phyloP scores from a whole-genome alignment of 2,797 vertebrate genomes.

The Poecile montanus region DNA sequence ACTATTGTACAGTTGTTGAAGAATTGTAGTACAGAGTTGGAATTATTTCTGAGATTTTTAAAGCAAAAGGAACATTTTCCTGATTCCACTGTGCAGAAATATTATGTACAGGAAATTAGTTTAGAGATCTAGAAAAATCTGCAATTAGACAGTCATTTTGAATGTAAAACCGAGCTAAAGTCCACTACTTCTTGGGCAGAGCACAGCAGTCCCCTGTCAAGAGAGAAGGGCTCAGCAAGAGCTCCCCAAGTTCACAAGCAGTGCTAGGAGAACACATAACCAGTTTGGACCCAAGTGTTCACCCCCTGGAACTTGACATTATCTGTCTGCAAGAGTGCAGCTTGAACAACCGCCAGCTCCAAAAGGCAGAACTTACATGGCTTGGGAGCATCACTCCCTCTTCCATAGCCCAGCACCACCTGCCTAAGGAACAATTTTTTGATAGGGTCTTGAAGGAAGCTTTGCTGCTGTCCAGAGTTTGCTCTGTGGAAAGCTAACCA shows the following conservation, averaged over 20 bases:
- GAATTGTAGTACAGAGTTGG: background rate
- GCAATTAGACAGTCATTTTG: background rate
- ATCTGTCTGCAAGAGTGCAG: background rate
- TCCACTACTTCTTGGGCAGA: background rate
- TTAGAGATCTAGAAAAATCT: background rate
- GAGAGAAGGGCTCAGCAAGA: background rate
- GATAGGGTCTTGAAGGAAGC: background rate
- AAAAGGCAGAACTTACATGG: rapidly evolving
- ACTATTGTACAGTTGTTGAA: background rate
- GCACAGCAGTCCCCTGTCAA: rapidly evolving
- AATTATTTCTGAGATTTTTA: background rate
- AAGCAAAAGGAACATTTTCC: background rate
- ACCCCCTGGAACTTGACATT: background rate
- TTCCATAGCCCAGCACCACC: background rate
- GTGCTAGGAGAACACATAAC: background rate
- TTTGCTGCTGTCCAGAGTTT: background rate
- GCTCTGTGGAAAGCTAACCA: background rate
- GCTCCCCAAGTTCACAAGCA: background rate
- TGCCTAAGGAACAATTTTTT: background rate
- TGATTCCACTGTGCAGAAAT: background rate
- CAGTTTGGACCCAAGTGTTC: background rate
- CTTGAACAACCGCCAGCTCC: background rate
- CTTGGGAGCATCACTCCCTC: background rate
- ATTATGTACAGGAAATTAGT: background rate
- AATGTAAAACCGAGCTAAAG: background rate